Base-by-base conservation (phyloP, 2,888 invertebrate genomes). In the Emesis russula region DNA sequence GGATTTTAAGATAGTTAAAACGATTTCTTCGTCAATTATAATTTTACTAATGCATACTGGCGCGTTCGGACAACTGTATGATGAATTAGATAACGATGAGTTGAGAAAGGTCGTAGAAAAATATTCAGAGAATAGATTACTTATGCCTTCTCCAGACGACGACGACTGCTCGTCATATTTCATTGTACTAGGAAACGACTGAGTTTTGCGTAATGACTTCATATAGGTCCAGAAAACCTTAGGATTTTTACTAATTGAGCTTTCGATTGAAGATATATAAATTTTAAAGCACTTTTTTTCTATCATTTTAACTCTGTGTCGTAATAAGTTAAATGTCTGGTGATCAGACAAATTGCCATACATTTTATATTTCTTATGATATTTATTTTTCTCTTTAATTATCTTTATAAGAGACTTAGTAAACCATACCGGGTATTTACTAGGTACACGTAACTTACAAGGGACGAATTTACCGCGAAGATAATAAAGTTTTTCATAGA, bases 311-410 rank as follows among this genome's bases (percentile, higher is more conserved):
- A 53, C 48, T 53, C 15, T 53, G 48, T 53, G 48, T 53, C 48
- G 48, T 53, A 53, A 53, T 53, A 53, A 53, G 48, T 53, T 53
- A 53, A 53, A 53, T 11, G 48, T 38, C 38, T 6, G 38, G 5
- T 38, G 38, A 38, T 58, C 53, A 58, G n/a, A 58, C n/a, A 58
- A 58, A n/a, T n/a, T 15, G 53, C 53, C n/a, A n/a, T 58, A 58
- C 53, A 58, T 58, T 58, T 58, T 58, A n/a, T 58, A 58, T 41
- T 41, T 41, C 41, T 41, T 41, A 41, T 9, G 41, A 41, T 41
- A 41, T 41, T 41, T 41, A 9, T 41, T 58, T 58, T 58, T 58
- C n/a, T 15, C 53, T 58, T 15, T 58, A 58, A 58, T 53, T 7
- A 58, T 58, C n/a, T 58, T 58, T 58, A 58, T n/a, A 58, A 58